phyloP scores from a whole-genome alignment of 2,888 invertebrate species.

The Synanthedon andrenaeformis region DNA sequence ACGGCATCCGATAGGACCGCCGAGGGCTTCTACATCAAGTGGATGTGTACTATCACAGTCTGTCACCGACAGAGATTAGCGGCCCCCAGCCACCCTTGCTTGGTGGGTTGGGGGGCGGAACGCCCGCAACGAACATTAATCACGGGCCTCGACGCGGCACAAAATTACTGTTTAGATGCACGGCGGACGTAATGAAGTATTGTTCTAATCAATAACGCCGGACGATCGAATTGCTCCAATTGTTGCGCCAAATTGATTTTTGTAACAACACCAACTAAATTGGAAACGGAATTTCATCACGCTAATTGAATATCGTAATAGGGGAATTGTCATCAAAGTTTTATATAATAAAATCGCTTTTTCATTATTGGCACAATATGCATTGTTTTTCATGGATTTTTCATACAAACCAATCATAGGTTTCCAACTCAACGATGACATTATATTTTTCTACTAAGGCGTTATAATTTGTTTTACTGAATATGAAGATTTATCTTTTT shows the following conservation, averaged over 20 bases:
- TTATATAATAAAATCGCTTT: too few species aligned
- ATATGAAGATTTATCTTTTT: too few species aligned
- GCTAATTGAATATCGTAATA: too few species aligned
- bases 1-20: not conserved
- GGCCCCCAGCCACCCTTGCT: constrained; percentile 2
- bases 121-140: constrained; percentile 22
- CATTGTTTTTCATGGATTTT: too few species aligned
- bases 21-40: constrained; percentile 2
- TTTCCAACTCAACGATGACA: too few species aligned
- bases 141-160: constrained; percentile 17
- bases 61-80: constrained; percentile 25
- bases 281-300: not conserved
- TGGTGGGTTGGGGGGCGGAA: too few species aligned
- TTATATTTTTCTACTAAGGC: too few species aligned
- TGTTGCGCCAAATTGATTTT: not conserved
- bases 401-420: too few species aligned
- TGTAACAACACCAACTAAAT: not conserved
- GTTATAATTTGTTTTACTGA: too few species aligned
- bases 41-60: constrained; percentile 8
- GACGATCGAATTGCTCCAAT: not conserved
- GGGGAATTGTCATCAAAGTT: too few species aligned
- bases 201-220: constrained; percentile 23
- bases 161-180: constrained; percentile 31
- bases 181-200: constrained; percentile 29
- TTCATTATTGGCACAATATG: too few species aligned